Evolutionary conservation across 2,113 vertebrate genomes (phyloP), one percentile per base, ranked within the genome.

Genomic region (Chloebia gouldiae): DNA sequence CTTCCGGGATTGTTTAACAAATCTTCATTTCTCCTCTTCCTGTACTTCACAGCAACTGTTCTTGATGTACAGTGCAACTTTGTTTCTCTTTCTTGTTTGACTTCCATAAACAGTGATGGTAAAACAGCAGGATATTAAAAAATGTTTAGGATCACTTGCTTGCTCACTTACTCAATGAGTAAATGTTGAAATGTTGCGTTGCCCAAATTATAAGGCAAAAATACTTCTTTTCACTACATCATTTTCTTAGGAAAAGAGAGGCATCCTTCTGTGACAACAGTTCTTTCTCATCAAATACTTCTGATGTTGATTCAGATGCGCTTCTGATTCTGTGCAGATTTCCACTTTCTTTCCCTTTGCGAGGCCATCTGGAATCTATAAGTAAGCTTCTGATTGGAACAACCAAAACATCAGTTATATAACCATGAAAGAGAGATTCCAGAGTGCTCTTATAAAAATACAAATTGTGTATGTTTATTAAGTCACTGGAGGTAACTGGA

Each of bases 1-100:
- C 60, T 88, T 92, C 86, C 88, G 92, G 76, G 15, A 59, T 56
- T 81, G 39, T 89, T 92, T 88, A 86, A 86, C 40, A 66, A 70
- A 92, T 81, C 76, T 83, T 90, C 86, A n/a, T 88, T 20, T 78
- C 66, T 49, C 54, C 51, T 90, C 64, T 81, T 81, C 51, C 69
- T 81, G 30, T 59, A 70, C n/a, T 80, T 83, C 59, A 63, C 42
- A 90, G 79, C 50, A 77, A 30, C 30, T 88, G 13, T 63, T 81
- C 79, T 83, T 63, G 68, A 90, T 80, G 81, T 13, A 57, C 33
- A 77, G 22, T 35, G 27, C 19, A 66, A 65, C 27, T 71, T 96
- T 53, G 6, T 45, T 92, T 73, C 42, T 81, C 60, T 82, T 81
- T 72, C 14, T 65, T 68, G 53, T 81, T 77, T 73, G 57, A 54